Conservation (phyloP, 2,113 vertebrate species). For the Dromaius novaehollandiae region DNA sequence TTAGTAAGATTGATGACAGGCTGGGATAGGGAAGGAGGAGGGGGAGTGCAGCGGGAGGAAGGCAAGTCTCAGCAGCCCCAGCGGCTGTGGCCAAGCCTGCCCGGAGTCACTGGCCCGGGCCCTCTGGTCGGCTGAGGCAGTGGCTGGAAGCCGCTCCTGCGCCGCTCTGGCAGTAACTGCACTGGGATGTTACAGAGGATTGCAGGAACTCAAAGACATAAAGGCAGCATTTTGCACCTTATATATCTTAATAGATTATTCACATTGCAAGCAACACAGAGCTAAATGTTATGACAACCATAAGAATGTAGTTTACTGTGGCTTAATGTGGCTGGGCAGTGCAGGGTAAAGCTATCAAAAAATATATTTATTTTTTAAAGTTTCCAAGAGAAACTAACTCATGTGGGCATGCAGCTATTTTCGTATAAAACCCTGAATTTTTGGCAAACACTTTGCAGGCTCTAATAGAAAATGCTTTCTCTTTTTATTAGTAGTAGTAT, state of each 20-base stretch:
- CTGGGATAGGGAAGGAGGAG: slow-evolving; percentile 78
- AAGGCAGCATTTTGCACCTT: slow-evolving; percentile 73
- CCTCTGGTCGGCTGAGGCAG: neutral
- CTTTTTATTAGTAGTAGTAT: neutral
- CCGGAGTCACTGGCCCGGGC: slow-evolving; percentile 44
- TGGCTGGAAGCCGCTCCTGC: slow-evolving; percentile 14
- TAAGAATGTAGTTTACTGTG: slow-evolving; percentile 80
- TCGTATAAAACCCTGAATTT: slow-evolving; percentile 55
- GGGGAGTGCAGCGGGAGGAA: slow-evolving; percentile 49
- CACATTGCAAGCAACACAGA: slow-evolving; percentile 59
- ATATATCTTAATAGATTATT: slow-evolving; percentile 79
- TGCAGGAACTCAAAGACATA: slow-evolving; percentile 30
- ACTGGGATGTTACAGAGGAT: slow-evolving; percentile 42
- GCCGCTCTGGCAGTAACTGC: slow-evolving; percentile 55
- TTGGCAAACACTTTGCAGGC: slow-evolving; percentile 60
- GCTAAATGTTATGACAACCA: slow-evolving; percentile 83
- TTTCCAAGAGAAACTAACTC: slow-evolving; percentile 72
- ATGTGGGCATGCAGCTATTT: slow-evolving; percentile 76
- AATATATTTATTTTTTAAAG: slow-evolving; percentile 61
- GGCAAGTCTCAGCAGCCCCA: slow-evolving; percentile 64
- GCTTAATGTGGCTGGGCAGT: slow-evolving; percentile 82
- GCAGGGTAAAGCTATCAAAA: slow-evolving; percentile 77
- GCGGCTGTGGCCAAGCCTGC: slow-evolving; percentile 54
- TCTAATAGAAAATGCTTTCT: slow-evolving; percentile 41
- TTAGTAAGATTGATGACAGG: slow-evolving; percentile 98